Base-by-base conservation (phyloP, 2,113 vertebrate species). In the Hypanus sabinus region DNA sequence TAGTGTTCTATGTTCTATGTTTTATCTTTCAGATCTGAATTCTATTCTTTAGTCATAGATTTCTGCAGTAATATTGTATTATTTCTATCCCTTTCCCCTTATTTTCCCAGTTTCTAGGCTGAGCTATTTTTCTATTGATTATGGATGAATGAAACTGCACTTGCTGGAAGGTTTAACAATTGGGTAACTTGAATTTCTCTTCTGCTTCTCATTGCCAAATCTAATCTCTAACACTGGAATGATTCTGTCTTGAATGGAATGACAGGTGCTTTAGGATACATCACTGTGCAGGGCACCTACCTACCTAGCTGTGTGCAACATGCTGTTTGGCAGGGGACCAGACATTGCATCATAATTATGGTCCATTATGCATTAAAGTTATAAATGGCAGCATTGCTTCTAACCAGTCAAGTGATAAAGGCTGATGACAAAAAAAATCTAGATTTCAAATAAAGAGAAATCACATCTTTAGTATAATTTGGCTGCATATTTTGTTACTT, bases 401-500 rank as follows among this genome's bases (percentile, higher is more conserved):
- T 90, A 33, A 90, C 30, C 85, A 90, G 30, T 62, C 85, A 90
- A 46, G 30, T 65, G 65, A 90, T 65, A 30, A 90, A 90, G 85
- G 85, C 30, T 20, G 60, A n/a, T 68, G 85, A 90, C 65, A 60
- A 27, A 62, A 46, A n/a, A 90, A 30, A 90, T 60, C n/a, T 14
- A 33, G 27, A n/a, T 90, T 90, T 65, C 60, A 90, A 65, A 8
- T 33, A 90, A 90, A 65, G 60, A 65, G 65, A 90, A 90, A 65
- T 65, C 60, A 65, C 30, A 90, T 30, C 81, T 90, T 33, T 90
- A 90, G 62, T 16, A n/a, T 90, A 90, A 90, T 90, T 46, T 90
- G 30, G 85, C 85, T 36, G 62, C 85, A 90, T 8, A 65, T 65
- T 90, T 65, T 90, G 85, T 90, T 90, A n/a, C 85, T 90, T 90